Conservation (phyloP, 2,888 invertebrate genomes). For the Perithous albicinctus region DNA sequence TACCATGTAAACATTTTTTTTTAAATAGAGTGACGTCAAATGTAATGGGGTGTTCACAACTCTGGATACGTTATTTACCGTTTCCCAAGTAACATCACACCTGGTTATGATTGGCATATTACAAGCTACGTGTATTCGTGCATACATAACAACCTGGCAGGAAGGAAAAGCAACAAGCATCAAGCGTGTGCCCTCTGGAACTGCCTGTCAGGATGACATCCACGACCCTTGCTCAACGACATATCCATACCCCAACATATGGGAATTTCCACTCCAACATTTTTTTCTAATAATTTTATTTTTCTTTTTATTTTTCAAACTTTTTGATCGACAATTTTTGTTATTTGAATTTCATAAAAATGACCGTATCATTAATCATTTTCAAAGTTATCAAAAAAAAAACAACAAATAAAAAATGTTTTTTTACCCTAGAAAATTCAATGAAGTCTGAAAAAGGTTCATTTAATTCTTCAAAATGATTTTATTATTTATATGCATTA, state of each 20-base stretch:
- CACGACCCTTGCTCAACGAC: background rate
- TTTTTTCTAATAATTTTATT: background rate
- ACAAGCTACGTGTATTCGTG: background rate
- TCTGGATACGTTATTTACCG: background rate
- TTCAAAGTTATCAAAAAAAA: no score
- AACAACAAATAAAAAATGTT: no score
- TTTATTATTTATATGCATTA: no score
- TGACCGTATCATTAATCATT: no score
- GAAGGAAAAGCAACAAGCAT: background rate
- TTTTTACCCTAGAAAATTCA: no score
- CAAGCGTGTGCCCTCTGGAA: constrained; percentile 20
- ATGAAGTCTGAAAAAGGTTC: no score
- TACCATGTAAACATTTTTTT: no score
- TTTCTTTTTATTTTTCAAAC: no score
- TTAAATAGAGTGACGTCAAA: no score
- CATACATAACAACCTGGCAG: background rate
- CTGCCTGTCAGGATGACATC: background rate
- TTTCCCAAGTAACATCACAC: background rate
- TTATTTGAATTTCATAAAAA: no score
- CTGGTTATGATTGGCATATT: background rate
- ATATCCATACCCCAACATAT: background rate
- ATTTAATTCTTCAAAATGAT: no score
- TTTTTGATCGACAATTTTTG: no score
- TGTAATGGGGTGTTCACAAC: background rate
- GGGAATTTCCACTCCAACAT: background rate